Conservation (phyloP, 2,113 vertebrate genomes). For the Arvicanthis niloticus region DNA sequence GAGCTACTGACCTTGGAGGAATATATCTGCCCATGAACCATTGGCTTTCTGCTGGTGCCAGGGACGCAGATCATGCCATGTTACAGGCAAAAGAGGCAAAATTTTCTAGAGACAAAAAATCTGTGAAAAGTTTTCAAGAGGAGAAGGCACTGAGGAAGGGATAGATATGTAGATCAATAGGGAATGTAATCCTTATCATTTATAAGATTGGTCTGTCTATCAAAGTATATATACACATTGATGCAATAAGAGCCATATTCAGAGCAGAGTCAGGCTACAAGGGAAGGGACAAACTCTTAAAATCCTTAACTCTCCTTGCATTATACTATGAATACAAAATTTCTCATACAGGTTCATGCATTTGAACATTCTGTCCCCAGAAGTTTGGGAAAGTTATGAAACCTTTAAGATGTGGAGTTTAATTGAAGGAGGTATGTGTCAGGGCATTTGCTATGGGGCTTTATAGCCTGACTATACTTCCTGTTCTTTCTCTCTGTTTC, state of each 20-base stretch:
- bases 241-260: neutral
- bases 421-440: neutral
- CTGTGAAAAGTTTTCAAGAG: neutral
- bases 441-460: no score
- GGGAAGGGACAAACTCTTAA: fast-evolving
- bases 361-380: neutral
- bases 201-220: neutral
- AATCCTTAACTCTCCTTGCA: neutral
- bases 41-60: conserved; percentile 47
- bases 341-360: neutral
- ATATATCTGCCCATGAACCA: conserved; percentile 71
- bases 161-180: neutral
- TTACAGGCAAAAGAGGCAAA: neutral
- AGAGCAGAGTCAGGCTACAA: neutral
- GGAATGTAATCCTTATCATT: neutral
- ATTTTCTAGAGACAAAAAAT: neutral
- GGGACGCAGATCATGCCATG: conserved; percentile 31
- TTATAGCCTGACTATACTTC: no score
- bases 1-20: conserved; percentile 79
- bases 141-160: neutral
- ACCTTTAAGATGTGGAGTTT: neutral
- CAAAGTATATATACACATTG: neutral
- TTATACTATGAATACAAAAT: neutral
- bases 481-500: neutral
- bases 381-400: neutral